phyloP scores from a whole-genome alignment of 2,113 vertebrate species.

The Ondatra zibethicus region DNA sequence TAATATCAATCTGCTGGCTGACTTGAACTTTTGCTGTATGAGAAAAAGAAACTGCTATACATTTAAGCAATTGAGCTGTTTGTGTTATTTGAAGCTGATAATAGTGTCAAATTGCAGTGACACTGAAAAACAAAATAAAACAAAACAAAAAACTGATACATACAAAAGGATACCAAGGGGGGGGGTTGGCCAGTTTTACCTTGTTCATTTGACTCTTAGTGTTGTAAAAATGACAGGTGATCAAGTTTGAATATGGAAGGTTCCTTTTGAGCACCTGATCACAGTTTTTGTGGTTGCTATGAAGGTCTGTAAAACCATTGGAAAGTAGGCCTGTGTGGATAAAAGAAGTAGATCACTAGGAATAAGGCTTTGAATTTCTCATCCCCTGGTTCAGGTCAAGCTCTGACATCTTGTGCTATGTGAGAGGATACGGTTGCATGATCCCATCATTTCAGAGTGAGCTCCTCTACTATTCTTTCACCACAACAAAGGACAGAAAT shows the following conservation, averaged over 20 bases:
- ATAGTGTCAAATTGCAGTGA: neutral
- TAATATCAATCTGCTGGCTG: neutral
- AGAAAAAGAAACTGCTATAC: neutral
- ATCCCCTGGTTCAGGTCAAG: neutral
- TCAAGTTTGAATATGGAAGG: neutral
- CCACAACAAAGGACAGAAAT: neutral
- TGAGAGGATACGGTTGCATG: neutral
- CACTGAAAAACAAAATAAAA: neutral
- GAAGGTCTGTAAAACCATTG: neutral
- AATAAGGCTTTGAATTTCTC: neutral
- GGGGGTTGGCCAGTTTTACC: neutral
- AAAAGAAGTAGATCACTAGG: neutral
- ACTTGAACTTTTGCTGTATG: neutral
- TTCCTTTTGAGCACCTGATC: neutral
- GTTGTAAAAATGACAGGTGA: neutral
- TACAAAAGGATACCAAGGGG: neutral
- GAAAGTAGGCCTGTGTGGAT: neutral
- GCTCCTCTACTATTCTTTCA: neutral
- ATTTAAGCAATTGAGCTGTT: neutral
- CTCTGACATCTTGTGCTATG: neutral
- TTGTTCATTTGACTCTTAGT: neutral
- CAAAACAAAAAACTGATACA: neutral
- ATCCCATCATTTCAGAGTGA: neutral
- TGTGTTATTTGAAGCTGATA: neutral
- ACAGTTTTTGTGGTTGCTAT: neutral